These are phyloP conservation scores for Lamellibrachia luymesi DNA, from an alignment of 1,140 invertebrate genomes.

Conservation along the genomic window DNA sequence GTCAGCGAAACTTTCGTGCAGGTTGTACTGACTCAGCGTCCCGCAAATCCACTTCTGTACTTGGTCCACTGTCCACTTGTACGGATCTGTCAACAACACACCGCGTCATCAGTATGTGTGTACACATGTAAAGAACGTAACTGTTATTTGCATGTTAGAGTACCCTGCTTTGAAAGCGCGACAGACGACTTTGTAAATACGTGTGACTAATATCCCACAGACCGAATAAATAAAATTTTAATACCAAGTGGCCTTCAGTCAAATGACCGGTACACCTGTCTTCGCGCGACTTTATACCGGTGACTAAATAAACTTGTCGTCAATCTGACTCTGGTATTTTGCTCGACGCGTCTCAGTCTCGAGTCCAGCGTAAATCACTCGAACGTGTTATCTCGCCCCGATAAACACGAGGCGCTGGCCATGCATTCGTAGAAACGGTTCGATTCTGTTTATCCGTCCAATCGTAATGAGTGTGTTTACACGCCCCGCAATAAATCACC, in stretches of 20 bases:
- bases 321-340: background rate
- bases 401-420: background rate
- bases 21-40: constrained; percentile 75
- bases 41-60: constrained; percentile 84
- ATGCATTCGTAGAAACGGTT: background rate
- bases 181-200: background rate
- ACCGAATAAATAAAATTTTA: background rate
- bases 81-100: constrained; percentile 68
- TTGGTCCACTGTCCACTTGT: constrained; percentile 77
- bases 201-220: background rate
- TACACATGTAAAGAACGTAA: constrained; percentile 45
- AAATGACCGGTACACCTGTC: background rate
- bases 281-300: background rate
- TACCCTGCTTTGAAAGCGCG: background rate
- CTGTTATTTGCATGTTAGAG: background rate
- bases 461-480: background rate
- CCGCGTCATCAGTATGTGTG: constrained; percentile 28
- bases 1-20: constrained; percentile 69
- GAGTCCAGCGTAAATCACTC: background rate
- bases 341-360: background rate
- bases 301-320: background rate
- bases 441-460: constrained; percentile 10
- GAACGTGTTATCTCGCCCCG: background rate
- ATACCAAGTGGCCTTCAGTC: background rate
- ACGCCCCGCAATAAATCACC: background rate